phyloP scores from a whole-genome alignment of 1,140 invertebrate genomes.

The Myzus persicae region DNA sequence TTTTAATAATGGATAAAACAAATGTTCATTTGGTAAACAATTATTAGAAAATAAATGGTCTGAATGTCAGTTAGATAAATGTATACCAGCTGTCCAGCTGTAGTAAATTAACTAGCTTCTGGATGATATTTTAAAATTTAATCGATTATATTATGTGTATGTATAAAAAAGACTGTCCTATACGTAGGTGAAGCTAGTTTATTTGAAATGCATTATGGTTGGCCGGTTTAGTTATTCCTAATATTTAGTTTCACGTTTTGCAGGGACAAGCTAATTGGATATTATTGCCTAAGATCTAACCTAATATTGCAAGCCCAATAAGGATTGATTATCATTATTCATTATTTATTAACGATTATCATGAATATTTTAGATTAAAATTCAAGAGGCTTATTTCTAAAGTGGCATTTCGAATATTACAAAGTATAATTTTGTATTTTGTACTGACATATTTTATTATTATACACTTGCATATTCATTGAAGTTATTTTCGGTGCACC shows the following conservation, averaged over 20 bases:
- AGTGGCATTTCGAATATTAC: too few species aligned
- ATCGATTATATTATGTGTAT: background rate
- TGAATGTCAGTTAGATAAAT: background rate
- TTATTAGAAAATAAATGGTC: background rate
- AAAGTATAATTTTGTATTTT: too few species aligned
- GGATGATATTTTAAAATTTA: background rate
- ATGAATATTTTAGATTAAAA: too few species aligned
- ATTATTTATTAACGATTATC: too few species aligned
- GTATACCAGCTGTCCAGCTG: background rate
- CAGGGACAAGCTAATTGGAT: background rate
- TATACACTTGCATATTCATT: too few species aligned
- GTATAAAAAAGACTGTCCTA: too few species aligned
- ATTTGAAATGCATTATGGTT: too few species aligned
- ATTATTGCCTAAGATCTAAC: background rate
- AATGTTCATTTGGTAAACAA: background rate
- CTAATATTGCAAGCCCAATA: too few species aligned
- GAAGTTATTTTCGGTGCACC: too few species aligned
- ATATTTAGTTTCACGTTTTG: background rate
- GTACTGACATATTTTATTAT: too few species aligned
- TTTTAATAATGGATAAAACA: background rate
- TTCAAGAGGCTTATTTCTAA: too few species aligned
- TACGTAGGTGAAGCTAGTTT: background rate
- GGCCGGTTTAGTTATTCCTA: too few species aligned
- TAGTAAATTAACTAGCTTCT: background rate
- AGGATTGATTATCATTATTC: background rate